Evolutionary conservation across 2,888 invertebrate species (phyloP).

Genomic region (Octodonta nipae): DNA sequence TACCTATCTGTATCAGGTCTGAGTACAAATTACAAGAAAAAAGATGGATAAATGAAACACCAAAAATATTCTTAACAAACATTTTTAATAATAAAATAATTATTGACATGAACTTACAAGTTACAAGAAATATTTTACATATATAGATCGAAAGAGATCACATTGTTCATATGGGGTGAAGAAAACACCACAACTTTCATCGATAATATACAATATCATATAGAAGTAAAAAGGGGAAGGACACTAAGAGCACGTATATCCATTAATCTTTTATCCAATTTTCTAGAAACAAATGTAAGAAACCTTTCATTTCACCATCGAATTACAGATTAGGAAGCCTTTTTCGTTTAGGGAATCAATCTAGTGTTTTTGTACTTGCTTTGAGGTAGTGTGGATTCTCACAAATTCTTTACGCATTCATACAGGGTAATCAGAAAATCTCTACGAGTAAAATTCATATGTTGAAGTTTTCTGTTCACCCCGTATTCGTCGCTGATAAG

Average conservation of each 20-base stretch:
- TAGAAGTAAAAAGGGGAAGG: conserved; percentile 8
- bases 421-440: no score
- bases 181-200: conserved; percentile 10
- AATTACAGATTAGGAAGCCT: conserved; percentile 19
- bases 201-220: conserved; percentile 8
- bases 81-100: conserved; percentile 37
- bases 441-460: conserved; percentile 6
- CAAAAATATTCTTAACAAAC: conserved; percentile 28
- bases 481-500: conserved; percentile 10
- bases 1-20: no score
- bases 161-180: conserved; percentile 18
- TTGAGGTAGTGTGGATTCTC: conserved; percentile 19
- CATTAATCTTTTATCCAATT: conserved; percentile 19
- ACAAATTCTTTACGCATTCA: no score
- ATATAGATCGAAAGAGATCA: conserved; percentile 26
- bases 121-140: conserved; percentile 18
- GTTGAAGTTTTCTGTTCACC: conserved; percentile 6
- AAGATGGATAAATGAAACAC: background rate
- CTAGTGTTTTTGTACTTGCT: conserved; percentile 19
- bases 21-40: no score
- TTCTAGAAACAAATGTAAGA: conserved; percentile 15
- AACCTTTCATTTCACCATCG: conserved; percentile 15
- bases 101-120: conserved; percentile 36
- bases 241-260: conserved; percentile 16
- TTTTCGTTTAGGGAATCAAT: conserved; percentile 15